Conservation (phyloP, 2,888 invertebrate genomes). For the Gari tellinella region DNA sequence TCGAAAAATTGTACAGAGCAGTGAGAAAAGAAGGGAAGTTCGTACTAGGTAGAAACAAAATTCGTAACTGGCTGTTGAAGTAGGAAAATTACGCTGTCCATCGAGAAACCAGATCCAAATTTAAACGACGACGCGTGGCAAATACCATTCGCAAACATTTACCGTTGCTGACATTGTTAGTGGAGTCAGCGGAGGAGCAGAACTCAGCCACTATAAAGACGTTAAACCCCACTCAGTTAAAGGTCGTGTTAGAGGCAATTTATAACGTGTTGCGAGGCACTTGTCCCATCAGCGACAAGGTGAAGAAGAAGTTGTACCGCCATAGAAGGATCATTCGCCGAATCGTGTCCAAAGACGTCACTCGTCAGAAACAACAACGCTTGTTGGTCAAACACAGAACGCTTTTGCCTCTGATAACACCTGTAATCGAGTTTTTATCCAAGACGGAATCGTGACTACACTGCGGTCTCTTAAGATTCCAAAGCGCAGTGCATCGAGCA, state of each 20-base stretch:
- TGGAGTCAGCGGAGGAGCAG: conserved; percentile 15
- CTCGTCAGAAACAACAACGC: conserved; percentile 23
- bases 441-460: conserved; percentile 7
- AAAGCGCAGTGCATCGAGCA: conserved; percentile 5
- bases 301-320: conserved; percentile 34
- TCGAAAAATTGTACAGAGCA: conserved; percentile 53
- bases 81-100: conserved; percentile 52
- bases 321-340: conserved; percentile 36
- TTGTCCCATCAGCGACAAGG: conserved; percentile 26
- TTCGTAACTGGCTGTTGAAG: conserved; percentile 54
- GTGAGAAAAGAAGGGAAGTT: conserved; percentile 54
- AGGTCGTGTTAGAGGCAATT: conserved; percentile 35
- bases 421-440: conserved; percentile 18
- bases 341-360: conserved; percentile 36
- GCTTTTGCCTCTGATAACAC: conserved; percentile 37
- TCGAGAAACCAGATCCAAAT: conserved; percentile 31
- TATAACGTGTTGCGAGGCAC: conserved; percentile 50
- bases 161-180: conserved; percentile 26
- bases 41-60: conserved; percentile 32
- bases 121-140: conserved; percentile 38
- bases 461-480: too few relatives aligned
- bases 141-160: conserved; percentile 27
- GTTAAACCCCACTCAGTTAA: conserved; percentile 19
- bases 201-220: conserved; percentile 27
- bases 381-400: conserved; percentile 30